Evolutionary conservation across 2,113 vertebrate species (phyloP).

Genomic region (Tachysurus vachellii): DNA sequence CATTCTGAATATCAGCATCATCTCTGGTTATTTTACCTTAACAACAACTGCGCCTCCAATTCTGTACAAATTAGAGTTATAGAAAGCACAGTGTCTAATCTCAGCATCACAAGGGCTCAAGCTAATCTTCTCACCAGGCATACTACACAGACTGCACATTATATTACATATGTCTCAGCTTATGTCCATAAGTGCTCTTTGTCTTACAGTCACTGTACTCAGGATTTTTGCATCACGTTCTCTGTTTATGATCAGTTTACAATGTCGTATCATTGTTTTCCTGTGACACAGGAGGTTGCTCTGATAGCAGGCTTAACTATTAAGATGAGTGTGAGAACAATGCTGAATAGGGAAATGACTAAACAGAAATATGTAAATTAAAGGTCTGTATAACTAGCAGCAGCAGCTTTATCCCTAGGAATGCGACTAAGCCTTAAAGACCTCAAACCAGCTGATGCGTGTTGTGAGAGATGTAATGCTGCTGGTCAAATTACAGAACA

Average conservation of each 20-base stretch:
- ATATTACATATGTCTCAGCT: constrained; percentile 34
- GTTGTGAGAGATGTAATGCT: constrained; percentile 7
- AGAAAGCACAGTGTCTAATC: constrained; percentile 26
- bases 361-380: constrained; percentile 55
- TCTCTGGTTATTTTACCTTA: background rate
- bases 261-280: background rate
- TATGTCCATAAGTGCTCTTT: constrained; percentile 28
- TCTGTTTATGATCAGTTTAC: background rate
- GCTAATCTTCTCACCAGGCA: constrained; percentile 43
- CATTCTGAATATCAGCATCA: background rate
- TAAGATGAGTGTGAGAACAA: constrained; percentile 4
- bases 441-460: constrained; percentile 35
- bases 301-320: constrained; percentile 7
- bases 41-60: background rate
- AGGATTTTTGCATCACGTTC: background rate
- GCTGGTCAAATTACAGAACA: constrained; percentile 23
- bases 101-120: constrained; percentile 15
- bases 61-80: background rate
- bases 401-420: constrained; percentile 69
- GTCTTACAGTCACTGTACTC: background rate
- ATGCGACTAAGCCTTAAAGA: constrained; percentile 66
- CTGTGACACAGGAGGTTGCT: background rate
- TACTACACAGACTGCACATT: constrained; percentile 22
- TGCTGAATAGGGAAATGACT: constrained; percentile 51
- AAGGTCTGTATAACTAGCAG: constrained; percentile 48